Conservation (phyloP, 2,888 invertebrate species). For the Sarcophaga caerulescens region DNA sequence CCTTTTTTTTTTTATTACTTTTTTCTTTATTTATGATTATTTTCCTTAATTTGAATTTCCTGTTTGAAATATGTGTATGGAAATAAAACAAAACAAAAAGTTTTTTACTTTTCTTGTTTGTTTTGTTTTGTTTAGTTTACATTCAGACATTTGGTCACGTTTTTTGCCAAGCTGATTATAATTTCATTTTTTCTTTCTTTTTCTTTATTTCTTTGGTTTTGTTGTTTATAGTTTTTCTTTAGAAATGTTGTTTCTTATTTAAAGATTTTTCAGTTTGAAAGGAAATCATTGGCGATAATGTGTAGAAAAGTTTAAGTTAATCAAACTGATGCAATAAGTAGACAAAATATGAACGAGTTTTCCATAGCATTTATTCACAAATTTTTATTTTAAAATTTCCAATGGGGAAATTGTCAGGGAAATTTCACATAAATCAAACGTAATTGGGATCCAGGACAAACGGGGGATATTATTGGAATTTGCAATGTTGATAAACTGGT, state of each 20-base stretch:
- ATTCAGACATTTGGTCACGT: conserved; percentile 64
- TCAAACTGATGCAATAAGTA: not conserved
- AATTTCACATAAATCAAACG: too few relatives aligned
- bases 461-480: too few relatives aligned
- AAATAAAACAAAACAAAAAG: not conserved
- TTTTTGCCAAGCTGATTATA: conserved; percentile 44
- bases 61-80: conserved; percentile 48
- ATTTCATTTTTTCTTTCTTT: conserved; percentile 28
- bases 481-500: too few relatives aligned
- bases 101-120: not conserved
- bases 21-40: conserved; percentile 59
- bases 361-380: too few relatives aligned
- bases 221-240: too few relatives aligned
- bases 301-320: not conserved
- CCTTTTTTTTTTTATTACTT: conserved; percentile 47
- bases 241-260: too few relatives aligned
- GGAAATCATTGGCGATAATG: not conserved
- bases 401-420: too few relatives aligned
- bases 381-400: too few relatives aligned
- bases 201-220: not conserved
- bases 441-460: too few relatives aligned
- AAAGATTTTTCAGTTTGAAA: conserved; percentile 13
- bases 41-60: conserved; percentile 67
- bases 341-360: too few relatives aligned
- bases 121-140: conserved; percentile 20